Evolutionary conservation across 2,113 vertebrate species (phyloP), one percentile per base, ranked within the genome.

Genomic region (Capreolus pygargus): DNA sequence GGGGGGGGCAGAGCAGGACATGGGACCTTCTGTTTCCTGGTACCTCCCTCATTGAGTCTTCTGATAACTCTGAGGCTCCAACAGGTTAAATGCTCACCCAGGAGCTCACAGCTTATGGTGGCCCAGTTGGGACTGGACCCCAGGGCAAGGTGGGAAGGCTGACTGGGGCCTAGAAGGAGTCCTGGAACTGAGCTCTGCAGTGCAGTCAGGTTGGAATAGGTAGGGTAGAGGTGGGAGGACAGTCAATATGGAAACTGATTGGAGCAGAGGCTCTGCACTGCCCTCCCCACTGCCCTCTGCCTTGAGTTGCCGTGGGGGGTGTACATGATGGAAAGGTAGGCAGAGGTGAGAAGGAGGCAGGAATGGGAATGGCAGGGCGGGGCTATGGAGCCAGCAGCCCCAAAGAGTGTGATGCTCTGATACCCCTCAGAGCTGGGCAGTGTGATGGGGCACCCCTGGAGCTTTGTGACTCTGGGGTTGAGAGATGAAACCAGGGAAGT

Each of bases 401-500:
- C 28, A 11, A 30, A 23, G 17, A 28, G 23, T 6, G 16, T 45
- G 36, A 25, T 16, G 27, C 79, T 47, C 25, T 45, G 52, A 30
- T 21, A 55, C 36, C 89, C n/a, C 43, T 36, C 33, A 3, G 67
- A 60, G 4, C 36, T 27, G 14, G 39, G 55, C 55, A 85, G 81
- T 27, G 21, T 39, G 52, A 23, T 2, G 0, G 19, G 52, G 13
- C 16, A 39, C 25, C 93, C n/a, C 50, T 3, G 4, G 55, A 30
- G 3, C 23, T 70, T 13, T 28, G 87, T 4, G 13, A 19, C 39
- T 45, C 36, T 25, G 19, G 67, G 45, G 1, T 33, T 16, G 60
- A 27, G 67, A 93, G 79, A 16, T 47, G 45, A 91, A 83, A 60
- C 45, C 16, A 11, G 78, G 47, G 30, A 16, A 54, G 57, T 55